Percentiles rank a stretch among this genome's conserved stretches.
Evolutionary conservation across 2,888 invertebrate genomes (phyloP).

Genomic region (Erebia aethiops): DNA sequence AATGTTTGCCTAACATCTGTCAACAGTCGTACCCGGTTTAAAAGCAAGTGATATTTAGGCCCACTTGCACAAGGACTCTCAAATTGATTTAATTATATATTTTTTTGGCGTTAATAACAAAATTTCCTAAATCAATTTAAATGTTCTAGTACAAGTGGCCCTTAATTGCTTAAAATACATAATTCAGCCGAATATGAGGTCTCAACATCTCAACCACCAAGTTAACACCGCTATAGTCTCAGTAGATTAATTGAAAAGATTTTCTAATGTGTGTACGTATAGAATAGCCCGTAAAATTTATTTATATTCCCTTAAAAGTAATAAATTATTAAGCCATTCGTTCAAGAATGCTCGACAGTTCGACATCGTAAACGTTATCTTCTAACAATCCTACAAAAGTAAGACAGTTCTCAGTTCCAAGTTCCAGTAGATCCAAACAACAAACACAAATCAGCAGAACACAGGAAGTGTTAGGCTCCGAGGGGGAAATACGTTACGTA

Average conservation of each 20-base stretch:
- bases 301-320: background rate
- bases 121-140: too few species aligned
- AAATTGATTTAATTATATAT: too few species aligned
- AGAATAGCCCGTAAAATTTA: background rate
- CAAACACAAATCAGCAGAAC: conserved; percentile 75
- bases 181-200: too few species aligned
- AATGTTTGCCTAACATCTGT: background rate
- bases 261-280: background rate
- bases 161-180: too few species aligned
- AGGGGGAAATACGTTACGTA: conserved; percentile 75
- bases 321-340: background rate
- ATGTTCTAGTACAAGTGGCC: too few species aligned
- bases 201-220: too few species aligned
- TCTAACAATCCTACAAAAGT: conserved; percentile 3
- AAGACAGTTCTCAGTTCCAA: background rate
- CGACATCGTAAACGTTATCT: background rate
- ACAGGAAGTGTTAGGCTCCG: conserved; percentile 74
- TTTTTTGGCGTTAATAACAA: too few species aligned
- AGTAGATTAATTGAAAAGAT: background rate
- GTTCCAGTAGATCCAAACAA: conserved; percentile 57
- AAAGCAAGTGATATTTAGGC: too few species aligned
- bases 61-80: too few species aligned
- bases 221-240: too few species aligned
- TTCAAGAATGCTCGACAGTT: background rate
- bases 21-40: too few species aligned